These are phyloP conservation scores for Linnaemya tessellans DNA, from an alignment of 2,888 invertebrate species.

Conservation along the genomic window DNA sequence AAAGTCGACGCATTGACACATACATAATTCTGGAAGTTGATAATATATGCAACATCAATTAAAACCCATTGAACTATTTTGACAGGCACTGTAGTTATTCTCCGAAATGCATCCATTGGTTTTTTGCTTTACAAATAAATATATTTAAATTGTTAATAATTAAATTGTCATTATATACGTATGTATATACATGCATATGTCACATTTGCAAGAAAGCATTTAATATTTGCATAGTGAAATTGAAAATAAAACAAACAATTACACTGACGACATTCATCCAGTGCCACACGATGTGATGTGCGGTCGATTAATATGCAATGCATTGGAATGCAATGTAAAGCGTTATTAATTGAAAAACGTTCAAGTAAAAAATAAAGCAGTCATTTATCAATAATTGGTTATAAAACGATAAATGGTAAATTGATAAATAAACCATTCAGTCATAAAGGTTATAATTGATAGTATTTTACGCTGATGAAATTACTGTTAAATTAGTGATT, in stretches of 20 bases:
- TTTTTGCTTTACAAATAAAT: conserved; percentile 39
- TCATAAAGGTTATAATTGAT: conserved; percentile 33
- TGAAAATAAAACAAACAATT: conserved; percentile 47
- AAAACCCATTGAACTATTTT: too few relatives aligned
- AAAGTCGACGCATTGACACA: too few relatives aligned
- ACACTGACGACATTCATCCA: neutral
- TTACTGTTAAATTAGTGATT: conserved; percentile 14
- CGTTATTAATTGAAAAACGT: conserved; percentile 22
- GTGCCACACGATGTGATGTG: conserved; percentile 24
- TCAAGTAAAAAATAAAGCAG: conserved; percentile 5
- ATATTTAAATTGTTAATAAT: conserved; percentile 64
- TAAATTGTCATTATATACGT: conserved; percentile 68
- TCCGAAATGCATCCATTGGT: neutral
- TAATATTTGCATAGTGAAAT: conserved; percentile 59
- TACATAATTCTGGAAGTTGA: too few relatives aligned
- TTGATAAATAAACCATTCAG: conserved; percentile 45
- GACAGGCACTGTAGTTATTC: too few relatives aligned
- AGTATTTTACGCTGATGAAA: neutral
- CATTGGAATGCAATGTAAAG: neutral
- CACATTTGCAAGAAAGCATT: conserved; percentile 57
- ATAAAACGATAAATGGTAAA: conserved; percentile 52
- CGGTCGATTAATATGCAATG: conserved; percentile 24
- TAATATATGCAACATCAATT: too few relatives aligned
- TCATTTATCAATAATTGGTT: conserved; percentile 53
- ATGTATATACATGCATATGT: too few relatives aligned